phyloP scores from a whole-genome alignment of 1,140 invertebrate genomes.

The Oedothorax gibbosus region DNA sequence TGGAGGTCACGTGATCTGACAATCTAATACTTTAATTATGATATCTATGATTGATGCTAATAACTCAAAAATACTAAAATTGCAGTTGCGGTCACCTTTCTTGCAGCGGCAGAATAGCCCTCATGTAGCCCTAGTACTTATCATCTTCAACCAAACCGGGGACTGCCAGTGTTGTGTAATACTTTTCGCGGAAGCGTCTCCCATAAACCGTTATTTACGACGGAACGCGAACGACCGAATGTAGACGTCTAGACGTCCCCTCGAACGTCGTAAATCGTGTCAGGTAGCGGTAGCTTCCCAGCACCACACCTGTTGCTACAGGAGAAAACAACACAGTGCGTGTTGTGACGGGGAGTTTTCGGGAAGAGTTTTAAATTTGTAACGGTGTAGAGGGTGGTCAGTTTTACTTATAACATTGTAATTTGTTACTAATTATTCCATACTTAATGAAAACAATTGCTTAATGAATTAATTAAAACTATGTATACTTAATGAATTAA shows the following conservation, averaged over 20 bases:
- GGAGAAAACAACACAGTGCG: neutral
- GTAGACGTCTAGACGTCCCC: constrained; percentile 50
- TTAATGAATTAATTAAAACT: neutral
- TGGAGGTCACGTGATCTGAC: too few relatives aligned
- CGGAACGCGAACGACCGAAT: constrained; percentile 41
- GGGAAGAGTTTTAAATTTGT: neutral
- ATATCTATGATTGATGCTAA: too few relatives aligned
- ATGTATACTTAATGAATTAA: neutral
- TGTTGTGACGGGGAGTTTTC: neutral
- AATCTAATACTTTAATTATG: too few relatives aligned
- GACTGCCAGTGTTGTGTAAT: too few relatives aligned
- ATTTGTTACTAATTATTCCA: neutral
- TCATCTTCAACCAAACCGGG: too few relatives aligned
- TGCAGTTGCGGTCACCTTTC: too few relatives aligned
- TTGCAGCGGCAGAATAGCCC: too few relatives aligned
- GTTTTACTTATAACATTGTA: neutral
- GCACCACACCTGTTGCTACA: neutral
- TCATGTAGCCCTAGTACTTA: too few relatives aligned
- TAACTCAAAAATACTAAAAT: too few relatives aligned
- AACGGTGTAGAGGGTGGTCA: neutral
- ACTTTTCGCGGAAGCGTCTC: neutral
- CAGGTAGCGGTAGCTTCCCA: neutral
- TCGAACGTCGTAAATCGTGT: neutral
- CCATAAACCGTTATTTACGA: constrained; percentile 41
- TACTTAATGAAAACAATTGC: neutral